A percentile compares a stretch with the other conserved stretches of the same genome.
These are phyloP conservation scores for Phoenoteleia sp. DNA, from an alignment of 2,888 invertebrate genomes.

Conservation along the genomic window DNA sequence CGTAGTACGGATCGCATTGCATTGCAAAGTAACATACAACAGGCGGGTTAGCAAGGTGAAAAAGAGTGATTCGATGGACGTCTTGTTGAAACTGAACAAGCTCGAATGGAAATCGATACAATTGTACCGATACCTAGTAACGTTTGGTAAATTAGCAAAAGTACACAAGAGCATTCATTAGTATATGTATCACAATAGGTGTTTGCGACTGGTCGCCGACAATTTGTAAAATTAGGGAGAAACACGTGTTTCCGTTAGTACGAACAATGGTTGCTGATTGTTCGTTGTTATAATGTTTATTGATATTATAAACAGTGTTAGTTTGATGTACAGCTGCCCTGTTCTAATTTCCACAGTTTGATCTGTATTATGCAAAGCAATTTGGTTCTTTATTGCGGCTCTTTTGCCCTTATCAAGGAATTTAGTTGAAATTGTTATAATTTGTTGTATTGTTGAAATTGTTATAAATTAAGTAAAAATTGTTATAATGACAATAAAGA, in stretches of 20 bases:
- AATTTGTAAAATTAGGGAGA: slow-evolving; percentile 33
- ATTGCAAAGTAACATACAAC: background rate
- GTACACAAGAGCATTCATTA: slow-evolving; percentile 30
- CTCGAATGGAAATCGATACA: slow-evolving; percentile 42
- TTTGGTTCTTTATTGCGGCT: background rate
- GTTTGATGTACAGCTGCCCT: background rate
- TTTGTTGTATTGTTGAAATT: too few relatives aligned
- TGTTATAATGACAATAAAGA: too few relatives aligned
- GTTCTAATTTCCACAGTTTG: background rate
- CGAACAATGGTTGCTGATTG: background rate
- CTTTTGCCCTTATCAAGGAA: too few relatives aligned
- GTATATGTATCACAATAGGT: slow-evolving; percentile 21
- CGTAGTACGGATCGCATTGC: background rate
- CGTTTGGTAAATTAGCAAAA: slow-evolving; percentile 33
- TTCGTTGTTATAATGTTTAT: slow-evolving; percentile 10
- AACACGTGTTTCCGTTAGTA: background rate
- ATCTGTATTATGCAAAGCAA: background rate
- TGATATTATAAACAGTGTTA: slow-evolving; percentile 6
- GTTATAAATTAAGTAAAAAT: too few relatives aligned
- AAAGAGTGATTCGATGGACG: background rate
- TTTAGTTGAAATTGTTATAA: too few relatives aligned
- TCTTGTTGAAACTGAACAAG: slow-evolving; percentile 30
- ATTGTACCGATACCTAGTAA: slow-evolving; percentile 21
- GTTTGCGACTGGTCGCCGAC: background rate
- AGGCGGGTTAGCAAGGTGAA: background rate